phyloP scores from a whole-genome alignment of 2,888 invertebrate genomes.

The Steinernema carpocapsae region DNA sequence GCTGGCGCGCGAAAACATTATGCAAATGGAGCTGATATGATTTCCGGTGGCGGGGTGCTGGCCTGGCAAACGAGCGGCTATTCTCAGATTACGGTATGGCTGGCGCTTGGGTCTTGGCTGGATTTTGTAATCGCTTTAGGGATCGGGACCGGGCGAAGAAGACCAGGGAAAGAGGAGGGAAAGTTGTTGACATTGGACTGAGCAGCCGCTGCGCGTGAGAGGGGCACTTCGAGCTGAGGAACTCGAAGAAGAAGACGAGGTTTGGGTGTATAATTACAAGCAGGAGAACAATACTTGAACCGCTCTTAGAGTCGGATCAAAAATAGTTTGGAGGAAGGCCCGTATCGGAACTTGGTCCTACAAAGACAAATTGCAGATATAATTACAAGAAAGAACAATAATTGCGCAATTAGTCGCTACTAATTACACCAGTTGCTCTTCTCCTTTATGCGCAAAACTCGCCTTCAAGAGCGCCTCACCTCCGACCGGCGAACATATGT shows the following conservation, averaged over 20 bases:
- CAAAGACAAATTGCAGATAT: not conserved
- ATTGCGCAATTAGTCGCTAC: conserved; percentile 34
- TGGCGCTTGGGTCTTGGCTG: not conserved
- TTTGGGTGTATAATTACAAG: too few relatives aligned
- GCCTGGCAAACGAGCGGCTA: not conserved
- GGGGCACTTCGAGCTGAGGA: too few relatives aligned
- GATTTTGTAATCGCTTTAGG: conserved; percentile 23
- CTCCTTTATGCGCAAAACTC: not conserved
- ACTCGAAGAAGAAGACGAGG: too few relatives aligned
- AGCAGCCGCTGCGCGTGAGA: too few relatives aligned
- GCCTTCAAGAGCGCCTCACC: not conserved
- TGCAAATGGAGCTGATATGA: conserved; percentile 31
- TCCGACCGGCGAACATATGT: conserved; percentile 33
- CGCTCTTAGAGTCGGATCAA: too few relatives aligned
- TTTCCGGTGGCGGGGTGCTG: not conserved
- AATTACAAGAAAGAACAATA: conserved; percentile 17
- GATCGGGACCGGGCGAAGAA: not conserved
- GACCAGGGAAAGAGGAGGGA: not conserved
- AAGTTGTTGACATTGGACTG: too few relatives aligned
- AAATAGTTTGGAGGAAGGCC: too few relatives aligned
- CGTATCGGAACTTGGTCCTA: not conserved
- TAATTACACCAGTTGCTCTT: conserved; percentile 32
- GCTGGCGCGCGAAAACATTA: conserved; percentile 21
- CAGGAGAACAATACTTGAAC: too few relatives aligned
- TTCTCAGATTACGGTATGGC: conserved; percentile 32